Evolutionary conservation across 2,888 invertebrate genomes (phyloP).

Genomic region (Myopa testacea): DNA sequence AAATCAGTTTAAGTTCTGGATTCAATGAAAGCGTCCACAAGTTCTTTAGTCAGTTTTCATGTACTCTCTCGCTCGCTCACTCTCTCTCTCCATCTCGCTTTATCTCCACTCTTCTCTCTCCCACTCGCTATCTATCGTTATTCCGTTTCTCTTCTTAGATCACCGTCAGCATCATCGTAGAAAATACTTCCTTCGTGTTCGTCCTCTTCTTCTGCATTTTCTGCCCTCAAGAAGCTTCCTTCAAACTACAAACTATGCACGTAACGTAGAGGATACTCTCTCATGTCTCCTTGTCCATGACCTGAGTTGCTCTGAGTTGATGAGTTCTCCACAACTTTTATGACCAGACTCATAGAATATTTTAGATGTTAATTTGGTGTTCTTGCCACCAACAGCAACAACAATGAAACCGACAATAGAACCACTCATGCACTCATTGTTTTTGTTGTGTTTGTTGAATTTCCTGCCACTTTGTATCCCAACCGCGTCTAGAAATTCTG

Average conservation of each 20-base stretch:
- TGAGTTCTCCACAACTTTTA: neutral
- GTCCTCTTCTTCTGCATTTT: neutral
- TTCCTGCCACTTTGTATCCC: neutral
- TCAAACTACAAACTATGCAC: no score
- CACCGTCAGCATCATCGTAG: neutral
- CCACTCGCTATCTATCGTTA: neutral
- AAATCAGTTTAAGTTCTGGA: constrained; percentile 53
- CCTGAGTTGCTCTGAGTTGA: no score
- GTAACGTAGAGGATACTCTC: no score
- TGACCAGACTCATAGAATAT: constrained; percentile 60
- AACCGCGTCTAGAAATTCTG: neutral
- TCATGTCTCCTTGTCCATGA: no score
- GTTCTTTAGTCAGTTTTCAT: neutral
- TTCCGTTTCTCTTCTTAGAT: no score
- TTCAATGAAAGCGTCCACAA: neutral
- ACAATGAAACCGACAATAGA: no score
- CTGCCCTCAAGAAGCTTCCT: neutral
- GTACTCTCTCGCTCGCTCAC: neutral
- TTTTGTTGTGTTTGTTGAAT: constrained; percentile 1
- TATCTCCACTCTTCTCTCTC: neutral
- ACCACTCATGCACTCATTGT: neutral
- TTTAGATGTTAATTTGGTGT: constrained; percentile 45
- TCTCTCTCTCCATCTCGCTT: neutral
- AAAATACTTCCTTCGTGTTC: neutral
- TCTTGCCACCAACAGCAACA: neutral